Base-by-base conservation (phyloP, 2,888 invertebrate species). In the Bellardia pandia region DNA sequence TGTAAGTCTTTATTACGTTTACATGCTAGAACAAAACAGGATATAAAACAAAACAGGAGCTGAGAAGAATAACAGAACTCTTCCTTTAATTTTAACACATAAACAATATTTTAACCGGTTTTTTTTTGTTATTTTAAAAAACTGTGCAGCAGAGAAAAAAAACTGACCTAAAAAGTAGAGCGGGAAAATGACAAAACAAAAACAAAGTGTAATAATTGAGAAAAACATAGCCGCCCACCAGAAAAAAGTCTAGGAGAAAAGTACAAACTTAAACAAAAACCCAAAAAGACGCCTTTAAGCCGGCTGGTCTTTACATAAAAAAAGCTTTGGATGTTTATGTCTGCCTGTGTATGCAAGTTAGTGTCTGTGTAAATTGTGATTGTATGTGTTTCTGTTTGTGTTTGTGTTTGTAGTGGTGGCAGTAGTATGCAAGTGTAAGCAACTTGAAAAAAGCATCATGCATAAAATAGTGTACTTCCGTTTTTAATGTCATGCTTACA, bases 131-230 rank as follows among this genome's bases (percentile, higher is more conserved):
- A 40, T 40, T 16, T 9, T 45, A 51, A 51, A 13, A 75, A 75
- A 56, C 42, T 33, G 40, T n/a, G 48, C 4, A 7, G 11, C 33
- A 62, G 48, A 40, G n/a, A 33, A 33, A 51, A 51, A 42, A 3
- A 48, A 48, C 5, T 23, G 53, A 60, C 37, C 5, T 23, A 60
- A 60, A 42, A 51, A 84, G 48, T 37, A 66, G 56, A 62, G 51
- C 75, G 60, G 76, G 77, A 62, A 83, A 84, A 60, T 45, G 66
- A 16, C 71, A 88, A 87, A 89, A 85, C 76, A 88, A 89, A 51
- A 89, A 89, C 88, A 86, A 75, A 68, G 85, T 87, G 87, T 78
- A 78, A 78, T 87, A 87, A 87, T 87, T 87, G 85, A 81, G 64
- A 66, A 85, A 78, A 87, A 87, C 84, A 81, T 74, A 69, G 74